These are phyloP conservation scores for Neodiprion fabricii DNA, from an alignment of 1,140 invertebrate genomes.

Conservation along the genomic window DNA sequence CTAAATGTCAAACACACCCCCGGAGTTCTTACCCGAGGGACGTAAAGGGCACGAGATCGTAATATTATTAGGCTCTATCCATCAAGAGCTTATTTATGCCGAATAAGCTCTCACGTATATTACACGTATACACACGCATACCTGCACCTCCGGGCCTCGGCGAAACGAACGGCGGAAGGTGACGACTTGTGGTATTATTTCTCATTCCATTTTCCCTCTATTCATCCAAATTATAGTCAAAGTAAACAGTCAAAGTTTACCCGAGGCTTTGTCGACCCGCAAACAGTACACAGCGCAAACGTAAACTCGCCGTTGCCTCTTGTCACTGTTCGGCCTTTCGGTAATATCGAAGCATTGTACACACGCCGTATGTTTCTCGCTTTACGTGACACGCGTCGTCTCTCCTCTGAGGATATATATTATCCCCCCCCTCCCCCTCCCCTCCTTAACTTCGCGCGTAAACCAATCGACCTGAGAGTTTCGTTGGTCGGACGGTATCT, in stretches of 20 bases:
- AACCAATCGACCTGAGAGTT: neutral
- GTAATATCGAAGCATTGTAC: neutral
- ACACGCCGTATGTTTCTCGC: no score
- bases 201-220: neutral
- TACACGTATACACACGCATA: neutral
- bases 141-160: neutral
- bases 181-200: neutral
- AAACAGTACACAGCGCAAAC: no score
- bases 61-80: slow-evolving; percentile 55
- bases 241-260: no score
- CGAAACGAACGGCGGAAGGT: neutral
- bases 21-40: slow-evolving; percentile 41
- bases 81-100: slow-evolving; percentile 47
- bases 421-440: no score
- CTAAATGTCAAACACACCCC: slow-evolving; percentile 58
- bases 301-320: neutral
- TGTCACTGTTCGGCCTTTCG: neutral
- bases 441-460: neutral
- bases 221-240: no score
- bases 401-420: no score
- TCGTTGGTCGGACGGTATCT: neutral
- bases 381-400: no score
- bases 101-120: slow-evolving; percentile 20
- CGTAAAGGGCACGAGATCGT: slow-evolving; percentile 52
- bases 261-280: no score